Conservation (phyloP, 2,113 vertebrate genomes). For the Paramormyrops kingsleyae region DNA sequence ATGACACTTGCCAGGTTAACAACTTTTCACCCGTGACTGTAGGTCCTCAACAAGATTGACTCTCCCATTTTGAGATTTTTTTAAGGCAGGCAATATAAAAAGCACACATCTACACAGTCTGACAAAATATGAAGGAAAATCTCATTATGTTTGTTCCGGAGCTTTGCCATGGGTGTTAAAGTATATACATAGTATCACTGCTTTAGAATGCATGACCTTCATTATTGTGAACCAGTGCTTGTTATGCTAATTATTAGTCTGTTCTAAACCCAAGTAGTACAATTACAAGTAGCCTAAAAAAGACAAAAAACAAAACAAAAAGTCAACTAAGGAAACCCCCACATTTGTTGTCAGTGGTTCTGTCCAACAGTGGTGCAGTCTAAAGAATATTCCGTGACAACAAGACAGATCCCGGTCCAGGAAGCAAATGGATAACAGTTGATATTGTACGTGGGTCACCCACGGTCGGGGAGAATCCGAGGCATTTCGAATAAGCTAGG, state of each 20-base stretch:
- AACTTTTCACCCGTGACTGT: neutral
- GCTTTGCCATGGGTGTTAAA: conserved; percentile 8
- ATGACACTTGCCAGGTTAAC: neutral
- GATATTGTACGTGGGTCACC: neutral
- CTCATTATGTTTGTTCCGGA: neutral
- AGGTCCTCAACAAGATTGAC: neutral
- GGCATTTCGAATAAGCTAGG: conserved; percentile 11
- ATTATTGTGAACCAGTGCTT: conserved; percentile 15
- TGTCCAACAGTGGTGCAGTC: neutral
- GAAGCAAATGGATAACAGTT: conserved; percentile 21
- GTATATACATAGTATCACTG: conserved; percentile 21
- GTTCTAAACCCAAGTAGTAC: conserved; percentile 11
- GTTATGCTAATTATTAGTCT: conserved; percentile 20
- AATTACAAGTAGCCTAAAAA: conserved; percentile 7
- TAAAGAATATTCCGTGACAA: neutral
- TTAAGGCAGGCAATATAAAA: conserved; percentile 2
- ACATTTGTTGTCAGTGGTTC: neutral
- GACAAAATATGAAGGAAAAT: conserved; percentile 18
- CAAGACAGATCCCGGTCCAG: conserved; percentile 8
- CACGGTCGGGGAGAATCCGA: neutral
- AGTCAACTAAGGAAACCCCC: neutral
- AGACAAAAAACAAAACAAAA: conserved; percentile 6
- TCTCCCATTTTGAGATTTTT: neutral
- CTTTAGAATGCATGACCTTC: conserved; percentile 10
- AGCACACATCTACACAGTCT: conserved; percentile 16